These are phyloP conservation scores for Calephelis nemesis DNA, from an alignment of 1,140 invertebrate species.

Conservation along the genomic window DNA sequence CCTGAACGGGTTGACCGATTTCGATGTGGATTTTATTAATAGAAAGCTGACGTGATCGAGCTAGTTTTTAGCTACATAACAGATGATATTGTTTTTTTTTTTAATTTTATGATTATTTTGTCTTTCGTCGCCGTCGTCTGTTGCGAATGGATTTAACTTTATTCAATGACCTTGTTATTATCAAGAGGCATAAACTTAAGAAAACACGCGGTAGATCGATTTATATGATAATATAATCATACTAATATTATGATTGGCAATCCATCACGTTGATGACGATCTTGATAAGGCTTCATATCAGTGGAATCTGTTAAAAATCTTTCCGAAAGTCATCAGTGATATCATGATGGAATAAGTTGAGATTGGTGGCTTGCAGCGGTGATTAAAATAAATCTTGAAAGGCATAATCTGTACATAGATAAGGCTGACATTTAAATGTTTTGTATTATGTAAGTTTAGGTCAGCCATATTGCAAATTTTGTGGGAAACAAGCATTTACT, in stretches of 20 bases:
- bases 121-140: no score
- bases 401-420: constrained; percentile 29
- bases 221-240: no score
- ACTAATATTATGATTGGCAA: constrained; percentile 7
- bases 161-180: constrained; percentile 2
- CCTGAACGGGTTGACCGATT: no score
- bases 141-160: no score
- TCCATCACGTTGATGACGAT: constrained; percentile 28
- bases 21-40: no score
- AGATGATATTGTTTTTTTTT: no score
- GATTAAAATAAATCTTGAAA: constrained; percentile 43
- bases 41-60: no score
- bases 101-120: no score
- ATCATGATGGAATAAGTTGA: constrained; percentile 43
- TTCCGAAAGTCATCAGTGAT: constrained; percentile 29
- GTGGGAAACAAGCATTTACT: no score
- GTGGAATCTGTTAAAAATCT: constrained; percentile 32
- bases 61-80: no score
- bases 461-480: not conserved
- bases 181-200: not conserved
- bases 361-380: constrained; percentile 32
- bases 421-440: constrained; percentile 22
- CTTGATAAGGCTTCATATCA: constrained; percentile 29
- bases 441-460: constrained; percentile 1
- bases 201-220: not conserved